phyloP scores from a whole-genome alignment of 2,797 vertebrate genomes.

The Salarias fasciatus region DNA sequence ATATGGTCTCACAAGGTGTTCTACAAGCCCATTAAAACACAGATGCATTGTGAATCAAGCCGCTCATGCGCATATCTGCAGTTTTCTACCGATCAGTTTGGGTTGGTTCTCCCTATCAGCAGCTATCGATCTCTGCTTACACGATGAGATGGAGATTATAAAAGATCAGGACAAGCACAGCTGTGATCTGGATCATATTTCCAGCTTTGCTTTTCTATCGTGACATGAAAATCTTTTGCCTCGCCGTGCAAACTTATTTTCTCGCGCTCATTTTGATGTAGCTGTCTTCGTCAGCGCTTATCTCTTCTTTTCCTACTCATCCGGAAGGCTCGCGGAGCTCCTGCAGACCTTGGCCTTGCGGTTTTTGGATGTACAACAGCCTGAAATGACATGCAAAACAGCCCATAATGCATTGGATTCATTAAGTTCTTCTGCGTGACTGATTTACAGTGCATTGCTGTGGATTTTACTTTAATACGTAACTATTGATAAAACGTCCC shows the following conservation, averaged over 20 bases:
- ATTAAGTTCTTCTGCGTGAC: not conserved
- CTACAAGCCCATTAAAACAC: slow-evolving; percentile 26
- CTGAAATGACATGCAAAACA: not conserved
- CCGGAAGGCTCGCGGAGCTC: slow-evolving; percentile 5
- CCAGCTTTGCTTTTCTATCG: slow-evolving; percentile 11
- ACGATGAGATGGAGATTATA: not conserved
- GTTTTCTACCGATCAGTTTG: slow-evolving; percentile 20
- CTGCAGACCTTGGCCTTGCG: not conserved
- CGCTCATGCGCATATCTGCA: slow-evolving; percentile 1
- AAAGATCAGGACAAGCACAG: not conserved
- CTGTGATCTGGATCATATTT: slow-evolving; percentile 6
- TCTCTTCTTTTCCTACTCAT: not conserved
- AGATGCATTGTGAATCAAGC: slow-evolving; percentile 23
- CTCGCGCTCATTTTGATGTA: slow-evolving; percentile 11
- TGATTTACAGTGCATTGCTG: not conserved
- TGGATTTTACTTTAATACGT: too few species aligned
- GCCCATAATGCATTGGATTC: not conserved
- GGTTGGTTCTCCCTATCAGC: slow-evolving; percentile 4
- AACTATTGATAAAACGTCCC: not conserved
- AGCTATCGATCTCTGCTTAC: slow-evolving; percentile 9
- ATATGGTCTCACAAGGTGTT: slow-evolving; percentile 25
- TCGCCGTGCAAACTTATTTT: slow-evolving; percentile 1
- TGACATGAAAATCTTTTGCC: slow-evolving; percentile 7
- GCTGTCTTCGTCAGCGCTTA: slow-evolving; percentile 6
- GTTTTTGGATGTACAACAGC: not conserved